Evolutionary conservation across 2,113 vertebrate genomes (phyloP), one percentile per base, ranked within the genome.

Genomic region (Gopherus flavomarginatus): DNA sequence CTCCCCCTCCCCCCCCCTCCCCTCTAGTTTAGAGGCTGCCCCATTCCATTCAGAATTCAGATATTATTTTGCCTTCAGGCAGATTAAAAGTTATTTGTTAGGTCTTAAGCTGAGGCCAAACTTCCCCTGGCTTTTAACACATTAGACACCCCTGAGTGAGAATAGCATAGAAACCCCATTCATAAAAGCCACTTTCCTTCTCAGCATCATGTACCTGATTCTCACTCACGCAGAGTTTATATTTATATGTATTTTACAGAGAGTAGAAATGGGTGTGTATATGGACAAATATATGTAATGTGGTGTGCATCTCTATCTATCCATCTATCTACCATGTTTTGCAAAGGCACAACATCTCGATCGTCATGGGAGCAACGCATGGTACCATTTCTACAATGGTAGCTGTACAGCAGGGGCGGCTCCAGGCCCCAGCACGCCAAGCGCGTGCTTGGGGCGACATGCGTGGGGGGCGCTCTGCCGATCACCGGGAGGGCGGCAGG

Each of bases 231-330:
- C 22, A 17, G 13, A 44, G 53, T 16, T 26, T 3, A 26, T 11
- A 1, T 10, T 65, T 5, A 14, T 44, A 29, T 0, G 0, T 0
- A 4, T 2, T 87, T 59, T 83, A 72, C 9, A 27, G 3, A 8
- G 27, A 42, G 29, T 44, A 44, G 14, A 52, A 31, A 1, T 47
- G 42, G 75, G 13, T 78, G 42, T 78, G 75, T 27, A 47, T 47
- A 27, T 47, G n/a, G 75, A 26, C 11, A 44, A 78, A 78, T 78
- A 11, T 6, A 75, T 24, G 19, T 24, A 65, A 27, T 47, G 24
- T 24, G 13, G 42, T 47, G 12, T 44, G 24, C 6, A 47, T 78
- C 42, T 38, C 9, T 19, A 12, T 13, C 72, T 77, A 14, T 26
- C 75, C 42, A 27, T 8, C 75, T 78, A 19, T 69, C 24, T 44